Conservation (phyloP, 35 echinoderm and acorn worm genomes). For the Strongylocentrotus purpuratus region DNA sequence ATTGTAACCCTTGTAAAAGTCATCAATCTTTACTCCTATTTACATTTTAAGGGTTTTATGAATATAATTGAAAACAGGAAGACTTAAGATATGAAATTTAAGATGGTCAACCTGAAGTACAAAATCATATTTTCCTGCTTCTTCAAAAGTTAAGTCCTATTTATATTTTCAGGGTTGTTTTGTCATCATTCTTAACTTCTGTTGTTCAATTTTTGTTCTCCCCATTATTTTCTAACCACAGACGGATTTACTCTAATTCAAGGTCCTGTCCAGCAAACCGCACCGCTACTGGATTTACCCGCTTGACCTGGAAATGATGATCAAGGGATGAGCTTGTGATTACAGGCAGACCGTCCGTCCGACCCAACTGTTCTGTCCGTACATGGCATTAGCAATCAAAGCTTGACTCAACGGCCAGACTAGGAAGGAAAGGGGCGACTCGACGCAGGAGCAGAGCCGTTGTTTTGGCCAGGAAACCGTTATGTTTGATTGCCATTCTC, state of each 20-base stretch:
- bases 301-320: conserved; percentile 10
- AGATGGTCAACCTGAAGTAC: neutral
- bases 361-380: neutral
- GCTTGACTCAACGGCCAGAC: neutral
- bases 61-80: too few species aligned
- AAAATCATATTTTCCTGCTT: neutral
- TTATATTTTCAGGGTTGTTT: neutral
- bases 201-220: neutral
- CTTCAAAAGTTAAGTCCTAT: neutral
- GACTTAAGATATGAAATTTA: neutral
- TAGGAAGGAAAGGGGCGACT: conserved; percentile 21
- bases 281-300: neutral
- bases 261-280: neutral
- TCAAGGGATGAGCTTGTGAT: conserved; percentile 30
- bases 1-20: neutral
- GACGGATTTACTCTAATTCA: conserved; percentile 36
- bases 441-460: neutral
- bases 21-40: too few species aligned
- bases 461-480: neutral
- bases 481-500: neutral
- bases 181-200: neutral
- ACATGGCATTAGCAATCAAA: neutral
- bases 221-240: neutral
- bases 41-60: too few species aligned
- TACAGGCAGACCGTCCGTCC: neutral